Base-by-base conservation (phyloP, 2,797 vertebrate species). In the Buphagus erythrorhynchus region DNA sequence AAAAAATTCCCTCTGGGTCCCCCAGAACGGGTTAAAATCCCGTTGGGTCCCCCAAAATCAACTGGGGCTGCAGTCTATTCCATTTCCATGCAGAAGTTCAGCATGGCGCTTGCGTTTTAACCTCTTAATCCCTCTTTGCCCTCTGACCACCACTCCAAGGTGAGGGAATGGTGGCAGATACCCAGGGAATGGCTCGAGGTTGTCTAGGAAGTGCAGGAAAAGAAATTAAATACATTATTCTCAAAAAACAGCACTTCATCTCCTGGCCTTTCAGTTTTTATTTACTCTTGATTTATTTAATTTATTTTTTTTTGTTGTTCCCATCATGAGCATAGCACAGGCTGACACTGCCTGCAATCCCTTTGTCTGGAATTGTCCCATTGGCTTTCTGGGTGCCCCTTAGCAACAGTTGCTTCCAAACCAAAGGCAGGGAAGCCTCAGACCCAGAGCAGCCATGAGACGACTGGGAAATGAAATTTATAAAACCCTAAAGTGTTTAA, bases 31-130 rank as follows among this genome's bases (percentile, higher is more conserved):
- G 24, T 40, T 9, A 25, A 40, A 73, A 48, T 20, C 25, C 19
- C 0, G 0, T 9, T 40, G 59, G 2, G 11, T 57, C 7, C 68
- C 35, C 31, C 25, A 6, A 26, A 42, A 42, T 8, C 26, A 5
- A 2, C 1, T 26, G 11, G n/a, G 17, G 13, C 17, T 26, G 28
- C 49, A 29, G 49, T 51, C 49, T 29, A 29, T 18, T 29, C 28
- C 29, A 11, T 51, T 49, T 51, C 49, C 29, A 28, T 51, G 36
- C 31, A 58, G 61, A 49, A 49, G 26, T 11, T 49, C 43, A 12
- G 17, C 4, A 8, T 15, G 42, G 43, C 5, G 16, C 33, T 59
- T 33, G 21, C 19, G 1, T 62, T 78, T 66, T 29, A 46, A 59
- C 14, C 66, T 8, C 63, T 24, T 20, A 13, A 55, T 29, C 9